Conservation (phyloP, 2,888 invertebrate species). For the Ryuthela nishihirai region DNA sequence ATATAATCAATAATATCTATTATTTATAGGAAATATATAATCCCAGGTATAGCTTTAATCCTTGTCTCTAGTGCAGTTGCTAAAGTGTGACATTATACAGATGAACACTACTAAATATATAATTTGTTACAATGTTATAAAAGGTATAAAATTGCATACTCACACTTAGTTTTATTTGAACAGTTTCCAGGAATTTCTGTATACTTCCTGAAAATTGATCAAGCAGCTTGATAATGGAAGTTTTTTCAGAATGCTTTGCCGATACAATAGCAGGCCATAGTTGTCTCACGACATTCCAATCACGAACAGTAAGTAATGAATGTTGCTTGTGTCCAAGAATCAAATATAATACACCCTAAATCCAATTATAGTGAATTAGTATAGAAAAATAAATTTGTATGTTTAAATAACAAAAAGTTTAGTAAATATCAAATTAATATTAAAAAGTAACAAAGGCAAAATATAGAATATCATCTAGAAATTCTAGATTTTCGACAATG, state of each 20-base stretch:
- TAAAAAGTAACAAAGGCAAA: too few relatives aligned
- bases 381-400: too few relatives aligned
- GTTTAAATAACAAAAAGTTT: too few relatives aligned
- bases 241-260: conserved; percentile 79
- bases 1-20: too few relatives aligned
- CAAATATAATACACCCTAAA: conserved; percentile 70
- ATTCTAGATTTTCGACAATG: too few relatives aligned
- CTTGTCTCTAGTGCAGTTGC: too few relatives aligned
- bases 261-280: conserved; percentile 76
- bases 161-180: conserved; percentile 41
- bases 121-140: not conserved
- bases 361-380: too few relatives aligned
- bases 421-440: too few relatives aligned
- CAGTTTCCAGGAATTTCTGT: conserved; percentile 43
- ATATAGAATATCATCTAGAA: too few relatives aligned
- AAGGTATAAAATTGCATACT: not conserved
- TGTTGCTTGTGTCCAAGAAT: conserved; percentile 64
- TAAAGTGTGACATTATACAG: too few relatives aligned
- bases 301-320: conserved; percentile 65
- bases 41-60: too few relatives aligned
- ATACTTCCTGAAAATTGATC: conserved; percentile 46
- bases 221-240: conserved; percentile 63
- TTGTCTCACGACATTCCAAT: conserved; percentile 67
- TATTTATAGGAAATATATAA: too few relatives aligned
- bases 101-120: not conserved